Conservation (phyloP, 2,888 invertebrate species). For the Pollenia griseotomentosa region DNA sequence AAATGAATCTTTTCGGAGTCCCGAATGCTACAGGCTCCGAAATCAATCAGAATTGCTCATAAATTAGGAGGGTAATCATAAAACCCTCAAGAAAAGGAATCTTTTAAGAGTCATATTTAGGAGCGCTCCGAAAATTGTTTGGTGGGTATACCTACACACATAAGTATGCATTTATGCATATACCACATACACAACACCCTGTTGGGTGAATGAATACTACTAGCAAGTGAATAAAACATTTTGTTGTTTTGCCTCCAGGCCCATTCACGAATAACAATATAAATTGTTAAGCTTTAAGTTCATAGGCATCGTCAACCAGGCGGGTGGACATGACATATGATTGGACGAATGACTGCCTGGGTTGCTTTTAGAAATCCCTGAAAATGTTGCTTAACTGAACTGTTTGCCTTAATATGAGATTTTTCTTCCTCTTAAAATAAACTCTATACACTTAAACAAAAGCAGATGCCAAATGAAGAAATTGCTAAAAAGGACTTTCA, state of each 20-base stretch:
- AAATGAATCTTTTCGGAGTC: too few species aligned
- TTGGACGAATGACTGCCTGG: constrained; percentile 42
- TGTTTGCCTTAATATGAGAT: constrained; percentile 39
- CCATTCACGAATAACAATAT: constrained; percentile 73
- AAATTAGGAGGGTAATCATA: too few species aligned
- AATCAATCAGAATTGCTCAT: too few species aligned
- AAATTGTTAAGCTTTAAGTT: constrained; percentile 73
- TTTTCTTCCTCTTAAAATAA: not conserved
- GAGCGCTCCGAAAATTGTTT: too few species aligned
- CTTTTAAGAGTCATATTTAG: too few species aligned
- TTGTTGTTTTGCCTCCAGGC: constrained; percentile 76
- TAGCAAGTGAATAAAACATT: constrained; percentile 78
- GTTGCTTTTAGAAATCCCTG: constrained; percentile 30
- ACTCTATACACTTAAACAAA: constrained; percentile 45
- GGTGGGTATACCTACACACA: not conserved
- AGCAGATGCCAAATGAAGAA: constrained; percentile 9
- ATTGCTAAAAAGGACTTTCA: constrained; percentile 4
- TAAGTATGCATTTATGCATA: not conserved
- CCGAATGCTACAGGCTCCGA: too few species aligned
- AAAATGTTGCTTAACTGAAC: constrained; percentile 19
- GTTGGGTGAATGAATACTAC: constrained; percentile 58
- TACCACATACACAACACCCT: constrained; percentile 62
- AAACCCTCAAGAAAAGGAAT: too few species aligned
- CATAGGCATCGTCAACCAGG: constrained; percentile 66
- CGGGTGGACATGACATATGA: constrained; percentile 69